A percentile compares a stretch with the other conserved stretches of the same genome.
These are phyloP conservation scores for Sciaenops ocellatus DNA, from an alignment of 2,797 vertebrate species.

Conservation along the genomic window DNA sequence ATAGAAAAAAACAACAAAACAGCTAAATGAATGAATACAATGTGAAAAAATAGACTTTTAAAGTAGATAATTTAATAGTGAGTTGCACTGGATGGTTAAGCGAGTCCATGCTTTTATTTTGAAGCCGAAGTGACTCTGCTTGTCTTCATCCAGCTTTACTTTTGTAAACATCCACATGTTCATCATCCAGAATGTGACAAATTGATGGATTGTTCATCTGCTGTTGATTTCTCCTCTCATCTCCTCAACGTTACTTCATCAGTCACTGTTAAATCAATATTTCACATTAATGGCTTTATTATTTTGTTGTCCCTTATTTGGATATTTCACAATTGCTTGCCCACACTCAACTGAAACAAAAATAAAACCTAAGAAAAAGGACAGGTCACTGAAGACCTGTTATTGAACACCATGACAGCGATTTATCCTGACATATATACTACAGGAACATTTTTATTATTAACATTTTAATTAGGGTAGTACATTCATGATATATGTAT, in stretches of 20 bases:
- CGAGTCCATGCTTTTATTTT: conserved; percentile 51
- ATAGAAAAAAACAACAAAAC: not conserved
- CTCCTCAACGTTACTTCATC: not conserved
- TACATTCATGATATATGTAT: not conserved
- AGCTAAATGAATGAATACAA: not conserved
- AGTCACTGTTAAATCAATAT: not conserved
- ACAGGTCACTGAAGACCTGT: not conserved
- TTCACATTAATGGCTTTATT: not conserved
- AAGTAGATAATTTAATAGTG: not conserved
- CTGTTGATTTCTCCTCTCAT: not conserved
- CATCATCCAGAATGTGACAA: conserved; percentile 6
- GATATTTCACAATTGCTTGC: not conserved
- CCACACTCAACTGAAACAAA: not conserved
- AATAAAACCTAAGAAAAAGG: not conserved
- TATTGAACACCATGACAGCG: not conserved
- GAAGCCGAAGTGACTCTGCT: conserved; percentile 13
- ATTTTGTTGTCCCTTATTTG: not conserved
- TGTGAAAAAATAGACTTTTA: not conserved
- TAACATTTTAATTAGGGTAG: not conserved
- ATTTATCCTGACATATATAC: not conserved
- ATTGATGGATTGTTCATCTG: conserved; percentile 32
- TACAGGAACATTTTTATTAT: not conserved
- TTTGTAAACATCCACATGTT: not conserved
- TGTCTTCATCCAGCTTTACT: not conserved
- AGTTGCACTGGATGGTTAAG: too few relatives aligned